Evolutionary conservation across 2,113 vertebrate genomes (phyloP).

Genomic region (Petromus typicus): DNA sequence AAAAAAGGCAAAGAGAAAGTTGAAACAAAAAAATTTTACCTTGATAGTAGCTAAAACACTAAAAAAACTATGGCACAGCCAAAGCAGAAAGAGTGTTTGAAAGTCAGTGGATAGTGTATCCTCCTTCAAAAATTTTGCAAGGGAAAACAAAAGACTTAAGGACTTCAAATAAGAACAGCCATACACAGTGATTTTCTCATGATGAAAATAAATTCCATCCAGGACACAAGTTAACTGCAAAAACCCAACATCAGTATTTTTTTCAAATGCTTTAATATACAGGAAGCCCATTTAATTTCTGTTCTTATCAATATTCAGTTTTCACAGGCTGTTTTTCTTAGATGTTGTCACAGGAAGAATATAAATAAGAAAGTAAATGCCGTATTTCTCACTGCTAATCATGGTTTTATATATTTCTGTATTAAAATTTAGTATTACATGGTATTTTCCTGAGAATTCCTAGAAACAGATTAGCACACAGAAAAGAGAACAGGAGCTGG

Average conservation of each 20-base stretch:
- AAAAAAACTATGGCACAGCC: background rate
- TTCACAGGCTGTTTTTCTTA: background rate
- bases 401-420: background rate
- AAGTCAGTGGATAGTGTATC: background rate
- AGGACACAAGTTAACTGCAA: background rate
- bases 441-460: background rate
- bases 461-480: background rate
- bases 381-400: background rate
- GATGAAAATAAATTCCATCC: background rate
- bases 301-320: background rate
- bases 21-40: conserved; percentile 20
- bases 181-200: background rate
- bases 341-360: background rate
- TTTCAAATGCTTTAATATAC: background rate
- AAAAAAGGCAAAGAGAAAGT: conserved; percentile 11
- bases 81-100: background rate
- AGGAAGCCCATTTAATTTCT: background rate
- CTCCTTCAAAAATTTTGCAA: background rate
- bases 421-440: background rate
- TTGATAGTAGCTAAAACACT: background rate
- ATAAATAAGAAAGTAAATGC: background rate
- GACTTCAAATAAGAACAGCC: background rate
- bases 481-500: background rate
- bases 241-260: background rate
- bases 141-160: background rate